These are phyloP conservation scores for Turnix velox DNA, from an alignment of 2,113 vertebrate genomes.

Conservation along the genomic window DNA sequence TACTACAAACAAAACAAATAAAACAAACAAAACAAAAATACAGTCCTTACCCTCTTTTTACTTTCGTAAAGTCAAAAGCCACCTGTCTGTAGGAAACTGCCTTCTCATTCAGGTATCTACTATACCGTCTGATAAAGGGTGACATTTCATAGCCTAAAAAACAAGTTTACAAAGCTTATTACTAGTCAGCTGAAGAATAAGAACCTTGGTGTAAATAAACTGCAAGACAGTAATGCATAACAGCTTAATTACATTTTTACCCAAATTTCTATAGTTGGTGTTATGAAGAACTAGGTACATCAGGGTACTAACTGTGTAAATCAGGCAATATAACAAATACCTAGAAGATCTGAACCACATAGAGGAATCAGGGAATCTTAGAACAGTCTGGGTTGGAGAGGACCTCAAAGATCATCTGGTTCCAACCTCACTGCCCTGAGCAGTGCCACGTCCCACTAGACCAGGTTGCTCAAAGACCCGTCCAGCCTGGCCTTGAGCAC, in stretches of 20 bases:
- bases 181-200: not conserved
- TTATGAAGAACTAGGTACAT: accelerated
- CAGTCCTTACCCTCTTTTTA: conserved; percentile 93
- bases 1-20: not conserved
- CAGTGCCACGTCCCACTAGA: too few species aligned
- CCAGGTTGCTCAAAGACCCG: too few species aligned
- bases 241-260: not conserved
- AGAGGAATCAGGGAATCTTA: too few species aligned
- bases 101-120: conserved; percentile 97
- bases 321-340: not conserved
- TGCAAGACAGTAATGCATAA: not conserved
- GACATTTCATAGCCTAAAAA: conserved; percentile 95
- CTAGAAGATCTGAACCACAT: not conserved
- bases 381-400: too few species aligned
- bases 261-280: not conserved
- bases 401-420: too few species aligned
- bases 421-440: too few species aligned
- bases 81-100: conserved; percentile 99
- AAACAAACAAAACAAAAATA: not conserved
- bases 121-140: conserved; percentile 96
- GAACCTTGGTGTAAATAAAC: not conserved
- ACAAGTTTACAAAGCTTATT: conserved; percentile 21
- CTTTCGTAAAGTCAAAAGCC: conserved; percentile 99
- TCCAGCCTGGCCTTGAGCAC: too few species aligned
- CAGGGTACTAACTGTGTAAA: not conserved